These are phyloP conservation scores for Oreochromis spilurus DNA, from an alignment of 2,113 vertebrate genomes.

Conservation along the genomic window DNA sequence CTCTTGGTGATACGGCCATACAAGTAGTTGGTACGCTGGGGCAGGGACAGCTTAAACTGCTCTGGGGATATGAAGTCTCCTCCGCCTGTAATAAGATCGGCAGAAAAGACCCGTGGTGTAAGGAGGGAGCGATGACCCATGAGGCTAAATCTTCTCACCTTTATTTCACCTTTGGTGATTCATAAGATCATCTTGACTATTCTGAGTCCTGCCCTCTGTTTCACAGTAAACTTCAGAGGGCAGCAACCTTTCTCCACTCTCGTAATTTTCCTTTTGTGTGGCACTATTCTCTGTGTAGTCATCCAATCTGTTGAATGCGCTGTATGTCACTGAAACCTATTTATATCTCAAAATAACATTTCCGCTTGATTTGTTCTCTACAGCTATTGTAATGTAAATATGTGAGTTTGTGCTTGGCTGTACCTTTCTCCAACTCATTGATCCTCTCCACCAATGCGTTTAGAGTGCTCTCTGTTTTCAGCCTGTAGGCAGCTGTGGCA, in stretches of 20 bases:
- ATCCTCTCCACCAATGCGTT: slow-evolving; percentile 88
- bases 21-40: slow-evolving; percentile 93
- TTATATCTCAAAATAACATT: neutral
- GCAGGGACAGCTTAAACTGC: slow-evolving; percentile 91
- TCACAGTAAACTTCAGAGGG: neutral
- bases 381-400: neutral
- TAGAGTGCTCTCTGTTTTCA: slow-evolving; percentile 86
- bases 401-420: neutral
- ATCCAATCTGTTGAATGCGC: neutral
- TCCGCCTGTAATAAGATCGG: slow-evolving; percentile 54
- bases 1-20: slow-evolving; percentile 93
- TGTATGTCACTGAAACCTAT: neutral
- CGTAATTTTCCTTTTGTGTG: neutral
- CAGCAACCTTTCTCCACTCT: neutral
- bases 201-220: neutral
- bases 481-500: slow-evolving; percentile 84
- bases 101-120: neutral
- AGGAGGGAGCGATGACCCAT: neutral
- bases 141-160: neutral
- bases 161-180: neutral
- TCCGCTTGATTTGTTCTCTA: neutral
- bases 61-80: slow-evolving; percentile 91
- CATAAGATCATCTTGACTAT: neutral
- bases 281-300: neutral
- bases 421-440: slow-evolving; percentile 91